Conservation (phyloP, 92 coral and sea anemone genomes). For the Galaxea fascicularis region DNA sequence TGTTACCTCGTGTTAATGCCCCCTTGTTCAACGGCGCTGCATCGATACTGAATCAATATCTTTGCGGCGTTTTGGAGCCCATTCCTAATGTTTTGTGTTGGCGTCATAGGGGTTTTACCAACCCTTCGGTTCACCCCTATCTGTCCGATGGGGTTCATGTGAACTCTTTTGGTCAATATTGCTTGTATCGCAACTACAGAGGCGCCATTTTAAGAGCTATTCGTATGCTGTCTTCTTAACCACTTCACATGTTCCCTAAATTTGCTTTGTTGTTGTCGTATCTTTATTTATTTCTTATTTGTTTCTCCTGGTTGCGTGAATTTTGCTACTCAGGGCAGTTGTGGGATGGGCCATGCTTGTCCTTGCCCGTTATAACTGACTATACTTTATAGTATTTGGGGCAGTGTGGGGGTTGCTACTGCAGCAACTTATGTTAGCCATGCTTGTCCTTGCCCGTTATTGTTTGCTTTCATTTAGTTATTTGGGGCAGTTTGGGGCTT, state of each 20-base stretch:
- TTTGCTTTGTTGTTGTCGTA: background rate
- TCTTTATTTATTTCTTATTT: slow-evolving; percentile 6
- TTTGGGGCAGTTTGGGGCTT: slow-evolving; percentile 7
- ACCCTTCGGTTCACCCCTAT: too few relatives aligned
- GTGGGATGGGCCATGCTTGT: background rate
- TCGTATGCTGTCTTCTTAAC: background rate
- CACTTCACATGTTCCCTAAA: background rate
- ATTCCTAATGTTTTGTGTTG: slow-evolving; percentile 10
- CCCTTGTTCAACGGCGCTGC: background rate
- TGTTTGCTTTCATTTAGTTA: too few relatives aligned
- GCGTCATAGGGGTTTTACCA: slow-evolving; percentile 12
- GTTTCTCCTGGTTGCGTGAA: background rate
- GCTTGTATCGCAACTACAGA: too few relatives aligned
- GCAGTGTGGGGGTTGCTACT: background rate
- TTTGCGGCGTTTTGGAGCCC: slow-evolving; percentile 6
- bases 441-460: too few relatives aligned
- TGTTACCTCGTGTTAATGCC: slow-evolving; percentile 8
- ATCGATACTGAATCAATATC: background rate
- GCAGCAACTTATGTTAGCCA: too few relatives aligned
- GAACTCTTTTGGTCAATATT: slow-evolving; percentile 7
- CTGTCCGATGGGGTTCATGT: slow-evolving; percentile 17
- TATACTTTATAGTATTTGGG: too few relatives aligned
- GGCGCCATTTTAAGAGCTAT: background rate
- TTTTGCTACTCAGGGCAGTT: slow-evolving; percentile 10
- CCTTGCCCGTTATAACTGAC: background rate